Evolutionary conservation across 2,888 invertebrate species (phyloP).

Genomic region (Entomobrya proxima): DNA sequence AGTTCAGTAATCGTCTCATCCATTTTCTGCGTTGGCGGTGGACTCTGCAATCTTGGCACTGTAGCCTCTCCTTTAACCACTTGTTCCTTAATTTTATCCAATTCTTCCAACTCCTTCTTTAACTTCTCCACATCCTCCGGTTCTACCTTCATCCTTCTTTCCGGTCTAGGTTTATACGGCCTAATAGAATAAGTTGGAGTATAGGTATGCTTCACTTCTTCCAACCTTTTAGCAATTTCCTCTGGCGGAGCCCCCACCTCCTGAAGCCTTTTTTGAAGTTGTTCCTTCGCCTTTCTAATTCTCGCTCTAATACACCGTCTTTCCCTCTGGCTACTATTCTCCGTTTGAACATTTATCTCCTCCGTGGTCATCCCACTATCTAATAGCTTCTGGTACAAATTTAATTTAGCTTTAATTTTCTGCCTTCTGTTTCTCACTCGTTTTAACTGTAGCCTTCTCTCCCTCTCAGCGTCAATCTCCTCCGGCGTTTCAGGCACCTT

Average conservation of each 20-base stretch:
- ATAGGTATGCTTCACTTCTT: constrained; percentile 15
- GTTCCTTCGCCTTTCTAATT: constrained; percentile 1
- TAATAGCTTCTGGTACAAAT: constrained; percentile 48
- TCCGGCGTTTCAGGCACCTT: neutral
- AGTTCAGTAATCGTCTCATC: too few species aligned
- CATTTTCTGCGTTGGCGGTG: too few species aligned
- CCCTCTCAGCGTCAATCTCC: neutral
- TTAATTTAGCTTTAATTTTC: too few species aligned
- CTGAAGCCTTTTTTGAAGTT: neutral
- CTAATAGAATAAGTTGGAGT: neutral
- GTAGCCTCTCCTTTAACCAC: neutral
- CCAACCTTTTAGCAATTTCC: constrained; percentile 51
- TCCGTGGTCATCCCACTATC: constrained; percentile 52
- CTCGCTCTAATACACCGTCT: neutral
- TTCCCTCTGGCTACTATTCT: constrained; percentile 33
- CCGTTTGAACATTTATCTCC: constrained; percentile 17
- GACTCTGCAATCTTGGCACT: too few species aligned
- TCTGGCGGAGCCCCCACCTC: neutral
- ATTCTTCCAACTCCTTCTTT: neutral
- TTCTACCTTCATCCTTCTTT: neutral
- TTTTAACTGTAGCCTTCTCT: neutral
- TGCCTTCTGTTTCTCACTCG: neutral
- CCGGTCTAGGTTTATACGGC: constrained; percentile 13
- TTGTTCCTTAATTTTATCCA: neutral
- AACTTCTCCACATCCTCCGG: neutral